Percentiles rank a stretch among this genome's conserved stretches.
Evolutionary conservation across 2,113 vertebrate genomes (phyloP).

Genomic region (Alces alces): DNA sequence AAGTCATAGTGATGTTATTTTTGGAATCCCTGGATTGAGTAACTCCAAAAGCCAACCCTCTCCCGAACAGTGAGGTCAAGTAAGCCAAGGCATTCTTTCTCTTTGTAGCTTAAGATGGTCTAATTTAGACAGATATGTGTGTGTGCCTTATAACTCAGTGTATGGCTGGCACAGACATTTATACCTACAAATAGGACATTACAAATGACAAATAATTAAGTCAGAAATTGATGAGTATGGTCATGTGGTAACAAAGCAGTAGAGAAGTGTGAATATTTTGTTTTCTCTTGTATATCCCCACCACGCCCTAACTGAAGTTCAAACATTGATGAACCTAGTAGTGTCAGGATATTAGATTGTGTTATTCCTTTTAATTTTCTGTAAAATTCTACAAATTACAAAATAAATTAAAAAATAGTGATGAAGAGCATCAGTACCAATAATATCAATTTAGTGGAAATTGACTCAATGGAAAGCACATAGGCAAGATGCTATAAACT

Average conservation of each 20-base stretch:
- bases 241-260: not conserved
- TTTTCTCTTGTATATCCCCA: not conserved
- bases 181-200: not conserved
- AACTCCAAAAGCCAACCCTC: not conserved
- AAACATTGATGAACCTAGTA: not conserved
- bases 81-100: not conserved
- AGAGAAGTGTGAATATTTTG: not conserved
- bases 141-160: not conserved
- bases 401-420: not conserved
- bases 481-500: not conserved
- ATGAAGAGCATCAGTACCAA: not conserved
- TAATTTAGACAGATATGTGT: not conserved
- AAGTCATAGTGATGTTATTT: not conserved
- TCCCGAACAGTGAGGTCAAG: not conserved
- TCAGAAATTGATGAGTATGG: not conserved
- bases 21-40: not conserved
- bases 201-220: not conserved
- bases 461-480: not conserved
- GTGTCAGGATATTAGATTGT: not conserved
- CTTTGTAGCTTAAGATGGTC: not conserved
- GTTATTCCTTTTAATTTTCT: not conserved
- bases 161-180: not conserved
- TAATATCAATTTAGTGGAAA: not conserved
- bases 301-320: not conserved
- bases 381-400: not conserved